Base-by-base conservation (phyloP, 1,140 invertebrate species). In the Drosophila mojavensis region DNA sequence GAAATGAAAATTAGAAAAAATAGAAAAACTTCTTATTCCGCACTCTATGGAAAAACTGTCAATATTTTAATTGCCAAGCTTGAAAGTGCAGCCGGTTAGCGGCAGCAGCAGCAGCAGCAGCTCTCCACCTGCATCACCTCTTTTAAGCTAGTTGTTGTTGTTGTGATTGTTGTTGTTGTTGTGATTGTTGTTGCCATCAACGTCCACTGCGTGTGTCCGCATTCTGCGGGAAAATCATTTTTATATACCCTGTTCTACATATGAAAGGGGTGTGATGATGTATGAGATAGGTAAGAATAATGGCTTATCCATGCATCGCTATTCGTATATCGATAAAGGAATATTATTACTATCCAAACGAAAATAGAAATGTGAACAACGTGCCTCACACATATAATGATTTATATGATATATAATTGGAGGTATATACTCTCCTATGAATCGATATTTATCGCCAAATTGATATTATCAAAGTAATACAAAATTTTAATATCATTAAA, bases 1-100 rank as follows among this genome's bases (percentile, higher is more conserved):
- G 1, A 9, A 53, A 66, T 59, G 28, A 75, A 51, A 45, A 17
- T 43, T 13, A 47, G 4, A 45, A 47, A 17, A 47, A 47, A 47
- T 17, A 47, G 43, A 47, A 69, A 54, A 82, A 84, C 67, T 88
- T 84, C 84, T 88, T 88, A 88, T 88, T 88, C 74, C 67, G 43
- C 51, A 60, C 77, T 80, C 77, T 80, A 78, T 84, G 67, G 79
- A 64, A 79, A 81, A 89, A 89, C 84, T 89, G 84, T 84, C 84
- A 89, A 89, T 89, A 89, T 89, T 89, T 89, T 89, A 89, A 89
- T 89, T 89, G 84, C 84, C 61, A 79, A 68, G 48, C 53, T 67
- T 63, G 47, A 61, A 77, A 79, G 64, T 60, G 50, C 47, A 86
- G 82, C 84, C 77, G 65, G 77, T 80, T 71, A 50, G 48, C 39